Percentiles rank a stretch among this genome's conserved stretches.
Conservation (phyloP, 1,140 invertebrate genomes). For the Lanistes nyassanus region DNA sequence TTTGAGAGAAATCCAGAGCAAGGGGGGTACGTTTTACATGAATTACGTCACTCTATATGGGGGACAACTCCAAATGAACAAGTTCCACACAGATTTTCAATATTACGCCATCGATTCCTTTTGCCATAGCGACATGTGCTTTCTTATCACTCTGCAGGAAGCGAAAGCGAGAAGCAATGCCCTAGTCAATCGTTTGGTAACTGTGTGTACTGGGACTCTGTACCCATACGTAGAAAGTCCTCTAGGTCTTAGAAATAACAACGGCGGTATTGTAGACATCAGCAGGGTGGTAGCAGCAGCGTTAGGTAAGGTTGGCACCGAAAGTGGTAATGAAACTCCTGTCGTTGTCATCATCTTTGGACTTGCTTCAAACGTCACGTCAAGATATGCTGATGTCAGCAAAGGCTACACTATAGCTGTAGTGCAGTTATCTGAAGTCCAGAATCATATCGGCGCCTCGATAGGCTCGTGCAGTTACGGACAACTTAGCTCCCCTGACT, state of each 20-base stretch:
- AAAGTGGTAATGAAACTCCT: neutral
- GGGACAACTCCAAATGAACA: neutral
- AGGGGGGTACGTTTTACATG: neutral
- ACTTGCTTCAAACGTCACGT: too few species aligned
- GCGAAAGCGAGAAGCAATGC: neutral
- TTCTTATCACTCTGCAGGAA: neutral
- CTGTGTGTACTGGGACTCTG: neutral
- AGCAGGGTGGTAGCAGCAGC: neutral
- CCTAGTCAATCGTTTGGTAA: conserved; percentile 2
- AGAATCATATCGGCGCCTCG: neutral
- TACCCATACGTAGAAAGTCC: conserved; percentile 8
- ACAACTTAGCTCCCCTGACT: too few species aligned
- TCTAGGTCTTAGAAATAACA: neutral
- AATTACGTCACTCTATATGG: neutral
- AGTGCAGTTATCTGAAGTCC: neutral
- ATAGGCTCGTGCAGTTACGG: too few species aligned
- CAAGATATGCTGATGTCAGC: neutral
- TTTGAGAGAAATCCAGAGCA: neutral
- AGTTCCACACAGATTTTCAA: neutral
- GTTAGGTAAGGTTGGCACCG: neutral
- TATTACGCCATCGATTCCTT: neutral
- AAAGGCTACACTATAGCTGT: neutral
- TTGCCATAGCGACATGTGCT: neutral
- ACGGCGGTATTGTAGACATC: neutral
- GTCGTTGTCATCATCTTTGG: neutral